Evolutionary conservation across 2,888 invertebrate species (phyloP).

Genomic region (Automeris io): DNA sequence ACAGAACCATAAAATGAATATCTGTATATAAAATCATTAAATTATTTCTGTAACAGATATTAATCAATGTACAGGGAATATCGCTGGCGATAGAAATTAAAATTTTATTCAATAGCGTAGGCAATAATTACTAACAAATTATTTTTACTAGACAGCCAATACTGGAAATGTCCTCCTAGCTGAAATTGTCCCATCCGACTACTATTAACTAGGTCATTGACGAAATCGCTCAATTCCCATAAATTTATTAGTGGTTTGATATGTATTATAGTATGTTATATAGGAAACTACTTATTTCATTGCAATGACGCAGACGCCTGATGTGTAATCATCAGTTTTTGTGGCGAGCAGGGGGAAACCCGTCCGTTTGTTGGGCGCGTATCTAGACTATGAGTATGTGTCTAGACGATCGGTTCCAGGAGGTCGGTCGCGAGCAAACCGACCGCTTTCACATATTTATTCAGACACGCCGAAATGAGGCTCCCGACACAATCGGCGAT

Average conservation of each 20-base stretch:
- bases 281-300: slow-evolving; percentile 18
- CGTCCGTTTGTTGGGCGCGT: slow-evolving; percentile 52
- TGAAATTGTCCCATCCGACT: not conserved
- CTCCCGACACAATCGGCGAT: slow-evolving; percentile 39
- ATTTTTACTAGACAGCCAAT: not conserved
- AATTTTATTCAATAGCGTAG: not conserved
- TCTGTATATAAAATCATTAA: not conserved
- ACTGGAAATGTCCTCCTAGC: not conserved
- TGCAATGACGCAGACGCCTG: slow-evolving; percentile 29
- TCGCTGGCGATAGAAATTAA: not conserved
- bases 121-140: not conserved
- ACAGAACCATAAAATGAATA: too few relatives aligned
- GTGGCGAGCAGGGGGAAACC: slow-evolving; percentile 46
- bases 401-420: slow-evolving; percentile 68
- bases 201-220: not conserved
- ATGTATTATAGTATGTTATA: not conserved
- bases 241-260: not conserved
- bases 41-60: not conserved
- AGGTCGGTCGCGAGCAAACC: slow-evolving; percentile 63
- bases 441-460: slow-evolving; percentile 60
- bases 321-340: slow-evolving; percentile 30
- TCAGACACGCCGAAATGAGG: slow-evolving; percentile 41
- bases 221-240: not conserved
- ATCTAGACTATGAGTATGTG: slow-evolving; percentile 66
- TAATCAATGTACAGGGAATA: not conserved